phyloP scores from a whole-genome alignment of 2,888 invertebrate genomes.

The Notodonta ziczac region DNA sequence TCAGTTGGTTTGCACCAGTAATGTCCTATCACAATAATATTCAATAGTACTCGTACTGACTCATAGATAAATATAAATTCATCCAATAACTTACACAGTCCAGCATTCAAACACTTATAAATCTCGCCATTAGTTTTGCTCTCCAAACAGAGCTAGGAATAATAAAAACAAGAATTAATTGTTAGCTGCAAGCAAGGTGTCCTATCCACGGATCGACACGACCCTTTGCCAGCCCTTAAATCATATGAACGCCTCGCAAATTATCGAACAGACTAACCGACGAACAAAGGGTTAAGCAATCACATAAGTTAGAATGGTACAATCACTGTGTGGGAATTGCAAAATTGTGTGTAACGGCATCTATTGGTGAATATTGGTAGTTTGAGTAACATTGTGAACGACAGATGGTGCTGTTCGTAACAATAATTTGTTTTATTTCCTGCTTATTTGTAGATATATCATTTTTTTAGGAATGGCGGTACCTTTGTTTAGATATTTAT shows the following conservation, averaged over 20 bases:
- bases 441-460: neutral
- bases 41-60: no score
- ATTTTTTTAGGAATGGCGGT: no score
- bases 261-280: conserved; percentile 49
- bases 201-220: conserved; percentile 66
- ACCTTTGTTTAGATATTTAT: no score
- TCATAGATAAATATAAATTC: conserved; percentile 20
- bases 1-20: no score
- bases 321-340: conserved; percentile 25
- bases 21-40: no score
- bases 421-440: neutral
- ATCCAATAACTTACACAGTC: conserved; percentile 17
- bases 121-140: conserved; percentile 38
- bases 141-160: conserved; percentile 26
- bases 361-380: conserved; percentile 21
- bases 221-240: conserved; percentile 70
- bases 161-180: conserved; percentile 53
- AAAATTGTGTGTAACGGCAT: conserved; percentile 35
- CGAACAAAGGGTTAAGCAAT: conserved; percentile 41
- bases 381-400: conserved; percentile 19
- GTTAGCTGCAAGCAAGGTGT: conserved; percentile 44
- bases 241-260: conserved; percentile 56
- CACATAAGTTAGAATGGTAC: conserved; percentile 39
- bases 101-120: neutral
- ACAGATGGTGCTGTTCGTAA: conserved; percentile 31